Base-by-base conservation (phyloP, 1,140 invertebrate species). In the Cydia fagiglandana region DNA sequence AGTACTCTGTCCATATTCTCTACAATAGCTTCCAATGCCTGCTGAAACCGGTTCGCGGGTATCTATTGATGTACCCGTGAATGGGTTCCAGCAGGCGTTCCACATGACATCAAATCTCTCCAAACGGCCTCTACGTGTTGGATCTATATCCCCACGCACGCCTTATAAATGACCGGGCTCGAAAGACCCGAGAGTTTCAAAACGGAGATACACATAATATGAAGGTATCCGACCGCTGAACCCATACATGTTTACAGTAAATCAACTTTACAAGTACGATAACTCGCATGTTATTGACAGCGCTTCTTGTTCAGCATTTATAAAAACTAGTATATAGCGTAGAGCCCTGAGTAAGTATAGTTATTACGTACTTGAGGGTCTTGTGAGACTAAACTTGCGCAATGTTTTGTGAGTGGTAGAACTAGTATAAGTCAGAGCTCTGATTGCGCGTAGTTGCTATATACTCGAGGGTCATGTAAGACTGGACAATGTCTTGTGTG, bases 211-310 rank as follows among this genome's bases (percentile, higher is more conserved):
- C 1, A n/a, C 13, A 53, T 17, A 53, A 53, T 17, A 53, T 53
- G 50, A 53, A 53, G 17, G n/a, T 53, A 53, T 53, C 50, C 50
- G 50, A 53, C 50, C 50, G n/a, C 50, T 53, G 50, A 53, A 53
- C 50, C 50, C 50, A 53, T 53, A 53, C 50, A 53, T 53, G 50
- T 53, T 53, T 53, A 53, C 53, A 56, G n/a, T 56, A 17, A 6
- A 56, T 17, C 53, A n/a, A 56, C 4, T 56, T 56, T 56, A 56
- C 53, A 47, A 47, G 45, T 47, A 56, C 53, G 53, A 56, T 56
- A 56, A 56, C 53, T 17, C 1, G 12, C 45, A 17, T 56, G 53
- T 56, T 56, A 47, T 47, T 47, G 13, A 47, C 2, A 56, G 53
- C 45, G 45, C 45, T 15, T 47, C 12, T 56, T 56, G 6, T 56